phyloP scores from a whole-genome alignment of 2,888 invertebrate genomes.

The Dimorphilus gyrociliatus region DNA sequence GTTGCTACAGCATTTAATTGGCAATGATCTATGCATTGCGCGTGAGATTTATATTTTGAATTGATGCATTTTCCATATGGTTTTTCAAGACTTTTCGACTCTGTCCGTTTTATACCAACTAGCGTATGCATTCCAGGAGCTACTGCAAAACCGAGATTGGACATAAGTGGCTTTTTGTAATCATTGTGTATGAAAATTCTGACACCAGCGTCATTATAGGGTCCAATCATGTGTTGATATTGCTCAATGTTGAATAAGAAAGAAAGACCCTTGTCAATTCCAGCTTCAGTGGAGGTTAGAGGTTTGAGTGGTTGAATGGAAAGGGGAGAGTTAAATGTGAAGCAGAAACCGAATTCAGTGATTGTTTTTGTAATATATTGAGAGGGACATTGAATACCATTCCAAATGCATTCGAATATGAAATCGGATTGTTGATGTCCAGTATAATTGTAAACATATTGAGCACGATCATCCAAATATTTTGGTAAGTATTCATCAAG shows the following conservation, averaged over 20 bases:
- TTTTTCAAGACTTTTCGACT: too few species aligned
- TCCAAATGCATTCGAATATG: slow-evolving; percentile 10
- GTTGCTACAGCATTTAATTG: too few species aligned
- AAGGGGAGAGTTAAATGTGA: slow-evolving; percentile 9
- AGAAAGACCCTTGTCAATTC: slow-evolving; percentile 7
- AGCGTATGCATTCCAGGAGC: slow-evolving; percentile 12
- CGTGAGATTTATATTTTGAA: too few species aligned
- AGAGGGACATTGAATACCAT: slow-evolving; percentile 6
- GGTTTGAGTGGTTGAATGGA: too few species aligned
- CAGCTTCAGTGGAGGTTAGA: too few species aligned
- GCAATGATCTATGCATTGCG: too few species aligned
- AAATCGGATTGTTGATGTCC: too few species aligned
- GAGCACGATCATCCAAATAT: too few species aligned
- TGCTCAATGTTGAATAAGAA: slow-evolving; percentile 9
- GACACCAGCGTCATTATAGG: slow-evolving; percentile 11
- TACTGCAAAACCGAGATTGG: slow-evolving; percentile 11
- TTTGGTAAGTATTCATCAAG: too few species aligned
- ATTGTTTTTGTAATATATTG: slow-evolving; percentile 1
- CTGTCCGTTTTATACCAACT: slow-evolving; percentile 7
- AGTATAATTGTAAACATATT: too few species aligned
- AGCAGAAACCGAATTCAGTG: slow-evolving; percentile 12
- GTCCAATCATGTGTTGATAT: slow-evolving; percentile 12
- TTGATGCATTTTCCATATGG: too few species aligned
- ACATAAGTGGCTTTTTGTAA: slow-evolving; percentile 7
- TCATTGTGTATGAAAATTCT: slow-evolving; percentile 9